phyloP scores from a whole-genome alignment of 2,113 vertebrate species.

The Protobothrops mucrosquamatus region DNA sequence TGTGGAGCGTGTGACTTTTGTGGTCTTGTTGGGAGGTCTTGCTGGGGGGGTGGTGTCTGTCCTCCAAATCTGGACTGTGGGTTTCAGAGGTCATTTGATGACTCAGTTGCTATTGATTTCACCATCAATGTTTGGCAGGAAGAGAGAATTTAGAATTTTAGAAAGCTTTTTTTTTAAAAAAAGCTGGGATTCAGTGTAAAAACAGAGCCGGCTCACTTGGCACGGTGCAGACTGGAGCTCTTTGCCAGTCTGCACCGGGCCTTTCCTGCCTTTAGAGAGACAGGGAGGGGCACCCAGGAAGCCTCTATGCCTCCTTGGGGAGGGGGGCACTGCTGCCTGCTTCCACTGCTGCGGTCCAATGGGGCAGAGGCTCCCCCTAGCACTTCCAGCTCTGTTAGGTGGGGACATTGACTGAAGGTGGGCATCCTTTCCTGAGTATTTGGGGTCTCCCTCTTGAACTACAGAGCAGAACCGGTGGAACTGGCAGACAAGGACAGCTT shows the following conservation, averaged over 20 bases:
- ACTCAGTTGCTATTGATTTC: neutral
- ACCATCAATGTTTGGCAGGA: neutral
- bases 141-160: neutral
- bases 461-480: constrained; percentile 61
- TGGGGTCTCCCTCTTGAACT: neutral
- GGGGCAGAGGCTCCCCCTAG: neutral
- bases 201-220: neutral
- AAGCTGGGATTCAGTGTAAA: neutral
- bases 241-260: neutral
- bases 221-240: neutral
- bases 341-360: neutral
- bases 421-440: neutral
- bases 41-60: neutral
- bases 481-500: constrained; percentile 42
- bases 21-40: too few species aligned
- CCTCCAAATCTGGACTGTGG: neutral
- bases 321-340: neutral
- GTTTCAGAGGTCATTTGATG: neutral
- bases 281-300: neutral
- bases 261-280: neutral
- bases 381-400: neutral
- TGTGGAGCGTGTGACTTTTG: neutral
- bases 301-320: neutral
- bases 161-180: neutral
- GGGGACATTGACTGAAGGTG: neutral